phyloP scores from a whole-genome alignment of 2,113 vertebrate species.

The Chaetodon auriga region DNA sequence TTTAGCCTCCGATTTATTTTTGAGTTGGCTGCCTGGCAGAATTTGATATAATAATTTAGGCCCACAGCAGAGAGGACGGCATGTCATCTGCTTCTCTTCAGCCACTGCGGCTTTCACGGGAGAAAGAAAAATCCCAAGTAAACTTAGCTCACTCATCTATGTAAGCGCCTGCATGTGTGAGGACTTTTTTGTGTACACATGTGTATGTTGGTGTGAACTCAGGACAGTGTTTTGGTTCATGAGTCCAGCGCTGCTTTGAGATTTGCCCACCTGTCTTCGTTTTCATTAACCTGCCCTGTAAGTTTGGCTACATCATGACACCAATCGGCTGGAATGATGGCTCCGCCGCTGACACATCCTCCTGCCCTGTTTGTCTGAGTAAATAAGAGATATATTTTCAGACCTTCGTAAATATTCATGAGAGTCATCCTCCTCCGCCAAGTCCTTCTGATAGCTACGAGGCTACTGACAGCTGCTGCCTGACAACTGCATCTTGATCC shows the following conservation, averaged over 20 bases:
- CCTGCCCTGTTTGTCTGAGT: constrained; percentile 28
- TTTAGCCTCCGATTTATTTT: constrained; percentile 45
- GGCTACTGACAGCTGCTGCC: constrained; percentile 54
- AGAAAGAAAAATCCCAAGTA: constrained; percentile 26
- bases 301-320: constrained; percentile 43
- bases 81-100: constrained; percentile 22
- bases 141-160: constrained; percentile 16
- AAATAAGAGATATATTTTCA: constrained; percentile 47
- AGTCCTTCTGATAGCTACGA: constrained; percentile 31
- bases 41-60: constrained; percentile 49
- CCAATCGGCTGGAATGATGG: constrained; percentile 47
- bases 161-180: not conserved
- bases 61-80: constrained; percentile 29
- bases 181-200: not conserved
- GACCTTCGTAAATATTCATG: constrained; percentile 64
- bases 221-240: not conserved
- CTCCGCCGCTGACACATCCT: constrained; percentile 36
- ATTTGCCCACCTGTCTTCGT: constrained; percentile 11
- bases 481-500: constrained; percentile 52
- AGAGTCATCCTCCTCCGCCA: constrained; percentile 32
- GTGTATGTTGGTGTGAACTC: not conserved
- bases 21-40: constrained; percentile 14
- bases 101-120: not conserved
- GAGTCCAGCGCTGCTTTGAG: not conserved
- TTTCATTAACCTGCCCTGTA: constrained; percentile 42